Evolutionary conservation across 1,140 invertebrate genomes (phyloP).

Genomic region (Arctopsyche grandis): DNA sequence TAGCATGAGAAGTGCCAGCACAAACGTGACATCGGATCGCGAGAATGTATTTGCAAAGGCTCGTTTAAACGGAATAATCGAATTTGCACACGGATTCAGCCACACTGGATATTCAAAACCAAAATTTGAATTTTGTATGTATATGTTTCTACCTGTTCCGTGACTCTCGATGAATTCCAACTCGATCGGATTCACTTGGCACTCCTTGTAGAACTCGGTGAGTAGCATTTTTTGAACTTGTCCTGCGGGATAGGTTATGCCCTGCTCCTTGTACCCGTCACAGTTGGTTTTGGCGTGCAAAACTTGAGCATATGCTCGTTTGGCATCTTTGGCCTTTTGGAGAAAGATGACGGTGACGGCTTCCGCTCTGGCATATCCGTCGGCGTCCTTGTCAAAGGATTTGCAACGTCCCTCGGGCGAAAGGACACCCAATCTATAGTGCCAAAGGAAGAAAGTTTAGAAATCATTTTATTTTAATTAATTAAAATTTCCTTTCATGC

Average conservation of each 20-base stretch:
- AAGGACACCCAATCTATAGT: conserved; percentile 87
- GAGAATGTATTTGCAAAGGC: conserved; percentile 7
- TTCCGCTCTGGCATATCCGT: conserved; percentile 82
- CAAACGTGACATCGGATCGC: conserved; percentile 20
- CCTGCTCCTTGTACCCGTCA: conserved; percentile 89
- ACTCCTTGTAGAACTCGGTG: conserved; percentile 87
- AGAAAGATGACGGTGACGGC: conserved; percentile 81
- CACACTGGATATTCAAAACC: too few relatives aligned
- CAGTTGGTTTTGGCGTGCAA: conserved; percentile 77
- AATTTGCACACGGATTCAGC: not conserved
- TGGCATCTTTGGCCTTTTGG: conserved; percentile 83
- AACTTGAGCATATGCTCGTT: conserved; percentile 65
- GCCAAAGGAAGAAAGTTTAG: conserved; percentile 42
- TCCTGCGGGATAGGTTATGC: conserved; percentile 92
- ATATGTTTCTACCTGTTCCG: conserved; percentile 78
- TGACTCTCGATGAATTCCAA: conserved; percentile 92
- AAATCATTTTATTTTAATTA: too few relatives aligned
- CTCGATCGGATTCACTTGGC: conserved; percentile 74
- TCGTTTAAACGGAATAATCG: conserved; percentile 31
- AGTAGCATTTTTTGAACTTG: conserved; percentile 82
- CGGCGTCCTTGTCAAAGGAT: conserved; percentile 85
- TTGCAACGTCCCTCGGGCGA: conserved; percentile 88
- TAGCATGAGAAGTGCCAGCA: not conserved
- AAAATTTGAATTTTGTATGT: conserved; percentile 43
- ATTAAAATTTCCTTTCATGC: too few relatives aligned